Evolutionary conservation across 1,140 invertebrate species (phyloP), one percentile per base, ranked within the genome.

Genomic region (Lepidurus arcticus): DNA sequence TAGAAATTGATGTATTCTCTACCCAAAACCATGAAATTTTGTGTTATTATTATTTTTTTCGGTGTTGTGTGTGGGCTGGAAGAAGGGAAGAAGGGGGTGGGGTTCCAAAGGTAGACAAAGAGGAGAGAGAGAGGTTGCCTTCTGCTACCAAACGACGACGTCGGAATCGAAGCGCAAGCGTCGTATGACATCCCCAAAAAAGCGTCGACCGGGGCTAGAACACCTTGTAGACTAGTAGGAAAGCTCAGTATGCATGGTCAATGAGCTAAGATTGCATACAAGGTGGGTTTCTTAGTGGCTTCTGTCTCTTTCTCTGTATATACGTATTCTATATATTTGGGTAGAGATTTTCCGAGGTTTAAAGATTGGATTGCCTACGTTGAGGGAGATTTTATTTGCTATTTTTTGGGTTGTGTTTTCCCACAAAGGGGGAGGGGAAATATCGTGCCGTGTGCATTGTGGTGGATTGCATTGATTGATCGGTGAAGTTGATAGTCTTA

Each of bases 101-200:
- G 53, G 34, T 34, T 34, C 34, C 34, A 65, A 65, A 16, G 21
- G 53, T 9, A 16, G 53, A 9, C 16, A 65, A 13, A 21, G 16
- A 65, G 21, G 21, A 65, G 53, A n/a, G 21, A 65, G 21, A 65
- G 53, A n/a, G 16, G 16, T 65, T 65, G 16, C 53, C 16, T 65
- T 65, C 21, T 65, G 53, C 53, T 65, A 21, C 34, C 34, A 34
- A 34, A 34, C 34, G 34, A 34, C 26, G 26, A 34, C 34, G 53
- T 65, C 53, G 53, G 53, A 65, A 65, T 65, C 53, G 21, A 65
- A 21, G 53, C 53, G 53, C 53, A 65, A 65, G 53, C 53, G 53
- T 65, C 53, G 53, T 16, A 34, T 65, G 53, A 13, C 53, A 21
- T 65, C 53, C 21, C 34, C 53, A 21, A 65, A 65, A n/a, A n/a